A percentile compares a stretch with the other conserved stretches of the same genome.
These are phyloP conservation scores for Larimichthys polyactis DNA, from an alignment of 2,113 vertebrate species.

Conservation along the genomic window DNA sequence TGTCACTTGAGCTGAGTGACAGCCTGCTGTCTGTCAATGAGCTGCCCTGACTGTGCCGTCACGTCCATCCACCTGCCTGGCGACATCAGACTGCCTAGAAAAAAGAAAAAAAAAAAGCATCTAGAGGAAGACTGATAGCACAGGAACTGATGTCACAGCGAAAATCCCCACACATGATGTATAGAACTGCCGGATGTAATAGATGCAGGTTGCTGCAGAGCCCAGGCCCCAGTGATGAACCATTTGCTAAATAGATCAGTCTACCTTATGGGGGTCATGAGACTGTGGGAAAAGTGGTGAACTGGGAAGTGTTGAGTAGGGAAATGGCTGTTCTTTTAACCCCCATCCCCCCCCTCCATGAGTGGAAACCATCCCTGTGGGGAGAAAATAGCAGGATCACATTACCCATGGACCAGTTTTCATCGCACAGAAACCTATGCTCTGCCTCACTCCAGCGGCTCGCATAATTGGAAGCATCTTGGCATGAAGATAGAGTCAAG, in stretches of 20 bases:
- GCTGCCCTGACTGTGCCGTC: slow-evolving; percentile 19
- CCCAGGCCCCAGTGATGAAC: slow-evolving; percentile 29
- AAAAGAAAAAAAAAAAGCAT: neutral
- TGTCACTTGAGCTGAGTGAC: slow-evolving; percentile 57
- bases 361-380: slow-evolving; percentile 58
- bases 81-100: slow-evolving; percentile 13
- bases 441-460: slow-evolving; percentile 84
- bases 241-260: slow-evolving; percentile 50
- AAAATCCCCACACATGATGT: slow-evolving; percentile 49
- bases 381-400: slow-evolving; percentile 61
- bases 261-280: slow-evolving; percentile 51
- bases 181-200: slow-evolving; percentile 38
- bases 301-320: slow-evolving; percentile 40
- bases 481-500: slow-evolving; percentile 86
- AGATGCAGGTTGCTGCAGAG: slow-evolving; percentile 24
- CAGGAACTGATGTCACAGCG: slow-evolving; percentile 38
- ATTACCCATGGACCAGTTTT: slow-evolving; percentile 77
- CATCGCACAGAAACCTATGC: slow-evolving; percentile 76
- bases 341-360: neutral
- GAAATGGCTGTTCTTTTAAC: slow-evolving; percentile 58
- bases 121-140: slow-evolving; percentile 50
- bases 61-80: slow-evolving; percentile 25
- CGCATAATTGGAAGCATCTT: slow-evolving; percentile 87
- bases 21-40: slow-evolving; percentile 41
- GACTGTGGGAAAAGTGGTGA: slow-evolving; percentile 45